These are phyloP conservation scores for Knipowitschia caucasica DNA, from an alignment of 2,797 vertebrate genomes.

Conservation along the genomic window DNA sequence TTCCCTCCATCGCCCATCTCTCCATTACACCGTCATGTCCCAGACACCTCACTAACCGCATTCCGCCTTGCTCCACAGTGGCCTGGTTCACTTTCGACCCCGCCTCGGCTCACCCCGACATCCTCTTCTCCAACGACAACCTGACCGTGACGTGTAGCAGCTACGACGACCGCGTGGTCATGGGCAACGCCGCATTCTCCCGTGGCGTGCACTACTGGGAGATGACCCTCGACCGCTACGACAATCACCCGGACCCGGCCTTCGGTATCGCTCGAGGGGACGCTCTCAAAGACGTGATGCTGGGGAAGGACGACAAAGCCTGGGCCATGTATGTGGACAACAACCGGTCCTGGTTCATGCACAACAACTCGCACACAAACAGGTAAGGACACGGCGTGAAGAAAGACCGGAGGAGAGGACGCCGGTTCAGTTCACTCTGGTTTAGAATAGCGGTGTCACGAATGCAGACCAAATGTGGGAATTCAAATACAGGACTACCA, in stretches of 20 bases:
- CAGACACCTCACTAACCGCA: not conserved
- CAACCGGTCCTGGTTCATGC: constrained; percentile 99
- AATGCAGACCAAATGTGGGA: no score
- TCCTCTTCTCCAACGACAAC: constrained; percentile 98
- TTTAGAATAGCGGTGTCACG: no score
- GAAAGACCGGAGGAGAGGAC: no score
- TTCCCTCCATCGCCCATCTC: constrained; percentile 15
- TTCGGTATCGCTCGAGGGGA: constrained; percentile 90
- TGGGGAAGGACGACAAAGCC: constrained; percentile 97
- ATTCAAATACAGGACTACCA: no score
- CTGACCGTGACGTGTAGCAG: constrained; percentile 96
- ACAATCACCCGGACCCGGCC: constrained; percentile 96
- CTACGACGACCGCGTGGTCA: constrained; percentile 94
- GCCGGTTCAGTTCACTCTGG: no score
- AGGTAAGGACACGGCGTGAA: constrained; percentile 83
- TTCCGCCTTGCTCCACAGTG: constrained; percentile 67
- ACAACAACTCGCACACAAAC: constrained; percentile 98
- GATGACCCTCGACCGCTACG: constrained; percentile 92
- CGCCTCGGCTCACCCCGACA: constrained; percentile 89
- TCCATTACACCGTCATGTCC: no score
- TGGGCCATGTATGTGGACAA: constrained; percentile 99
- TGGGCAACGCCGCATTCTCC: constrained; percentile 91
- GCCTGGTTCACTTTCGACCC: constrained; percentile 97
- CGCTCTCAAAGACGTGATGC: constrained; percentile 96
- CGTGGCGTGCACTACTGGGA: constrained; percentile 98